Evolutionary conservation across 2,888 invertebrate genomes (phyloP).

Genomic region (Pyrrhosoma nymphula): DNA sequence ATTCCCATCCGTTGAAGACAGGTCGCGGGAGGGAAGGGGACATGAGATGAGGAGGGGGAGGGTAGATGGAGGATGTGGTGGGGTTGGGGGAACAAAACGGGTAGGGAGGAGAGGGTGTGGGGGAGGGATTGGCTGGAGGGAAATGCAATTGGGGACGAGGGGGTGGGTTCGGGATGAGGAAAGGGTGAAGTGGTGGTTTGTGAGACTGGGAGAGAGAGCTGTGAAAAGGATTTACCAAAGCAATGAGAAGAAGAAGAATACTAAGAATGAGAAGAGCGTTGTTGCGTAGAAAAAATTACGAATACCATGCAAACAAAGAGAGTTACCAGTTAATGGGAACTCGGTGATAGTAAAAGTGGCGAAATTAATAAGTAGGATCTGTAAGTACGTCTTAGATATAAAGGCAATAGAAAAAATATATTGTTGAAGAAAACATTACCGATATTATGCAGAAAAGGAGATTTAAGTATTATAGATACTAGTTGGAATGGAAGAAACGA

Average conservation of each 20-base stretch:
- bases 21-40: constrained; percentile 31
- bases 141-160: neutral
- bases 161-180: neutral
- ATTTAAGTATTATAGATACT: too few relatives aligned
- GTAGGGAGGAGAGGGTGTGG: neutral
- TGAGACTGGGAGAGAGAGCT: neutral
- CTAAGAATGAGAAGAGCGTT: too few relatives aligned
- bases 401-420: too few relatives aligned
- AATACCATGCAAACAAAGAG: too few relatives aligned
- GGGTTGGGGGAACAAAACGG: neutral
- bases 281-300: too few relatives aligned
- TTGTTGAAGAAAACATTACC: too few relatives aligned
- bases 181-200: neutral
- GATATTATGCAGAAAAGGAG: too few relatives aligned
- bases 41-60: neutral
- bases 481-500: too few relatives aligned
- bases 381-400: too few relatives aligned
- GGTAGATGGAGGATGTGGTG: neutral
- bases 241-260: neutral
- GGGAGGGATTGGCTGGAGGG: neutral
- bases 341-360: too few relatives aligned
- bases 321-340: too few relatives aligned
- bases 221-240: neutral
- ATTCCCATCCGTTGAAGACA: constrained; percentile 62
- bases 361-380: too few relatives aligned